Evolutionary conservation across 2,797 vertebrate species (phyloP), one percentile per base, ranked within the genome.

Genomic region (Nannoperca obscura): DNA sequence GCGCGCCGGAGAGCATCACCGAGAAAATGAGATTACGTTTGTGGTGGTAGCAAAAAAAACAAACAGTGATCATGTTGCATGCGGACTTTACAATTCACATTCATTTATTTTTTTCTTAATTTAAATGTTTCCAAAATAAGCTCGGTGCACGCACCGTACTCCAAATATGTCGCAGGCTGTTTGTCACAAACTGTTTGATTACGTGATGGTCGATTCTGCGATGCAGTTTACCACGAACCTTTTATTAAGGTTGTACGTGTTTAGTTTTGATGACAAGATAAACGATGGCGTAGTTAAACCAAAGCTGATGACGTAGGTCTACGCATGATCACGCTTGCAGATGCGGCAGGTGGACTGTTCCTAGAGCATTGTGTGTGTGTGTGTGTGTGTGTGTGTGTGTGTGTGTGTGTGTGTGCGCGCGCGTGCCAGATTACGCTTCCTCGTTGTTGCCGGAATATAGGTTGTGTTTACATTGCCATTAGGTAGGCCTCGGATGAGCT

Each of bases 271-370:
- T 30, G 24, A 59, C 32, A 68, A 36, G 27, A 77, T 55, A 65
- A 66, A 69, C 13, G 44, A 69, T 81, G 72, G 84, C 86, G 79
- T 74, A 63, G 83, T 60, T 68, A 78, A 89, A 89, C 85, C 58
- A 71, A 50, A 63, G 58, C 73, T 68, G 78, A 83, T 90, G 89
- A 92, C 91, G 89, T 71, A 76, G 67, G 54, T 74, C 50, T 72
- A 55, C 53, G 59, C 34, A 66, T 72, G 70, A 83, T 34, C 76
- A 68, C 74, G 64, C 74, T 88, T 82, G 85, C 84, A 89, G 92
- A 89, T 89, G 93, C 84, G 78, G 91, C 94, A 94, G 93, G 92
- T 94, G 91, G 69, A 89, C 75, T 69, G 83, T 68, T 75, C 57
- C 64, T 2, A 71, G 76, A 78, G 70, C 68, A 85, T 44, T 58